phyloP scores from a whole-genome alignment of 2,113 vertebrate genomes.

The Sinocyclocheilus rhinocerous region DNA sequence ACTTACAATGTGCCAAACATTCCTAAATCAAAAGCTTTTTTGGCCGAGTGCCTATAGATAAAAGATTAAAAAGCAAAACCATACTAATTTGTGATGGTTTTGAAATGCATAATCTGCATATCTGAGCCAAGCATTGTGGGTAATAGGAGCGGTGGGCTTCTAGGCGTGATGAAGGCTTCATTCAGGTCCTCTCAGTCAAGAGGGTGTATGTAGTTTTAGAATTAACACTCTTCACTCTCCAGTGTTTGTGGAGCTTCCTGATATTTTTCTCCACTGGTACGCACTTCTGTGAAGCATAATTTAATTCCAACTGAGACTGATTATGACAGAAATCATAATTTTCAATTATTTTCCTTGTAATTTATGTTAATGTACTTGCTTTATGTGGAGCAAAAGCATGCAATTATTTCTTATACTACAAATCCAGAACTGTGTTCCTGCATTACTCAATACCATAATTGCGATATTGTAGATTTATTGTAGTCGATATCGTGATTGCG shows the following conservation, averaged over 20 bases:
- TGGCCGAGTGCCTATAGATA: slow-evolving; percentile 25
- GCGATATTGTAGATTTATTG: neutral
- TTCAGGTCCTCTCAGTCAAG: neutral
- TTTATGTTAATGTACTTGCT: neutral
- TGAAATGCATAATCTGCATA: slow-evolving; percentile 16
- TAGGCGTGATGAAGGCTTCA: neutral
- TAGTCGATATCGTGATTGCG: neutral
- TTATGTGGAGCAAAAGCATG: neutral
- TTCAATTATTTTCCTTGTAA: neutral
- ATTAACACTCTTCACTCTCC: neutral
- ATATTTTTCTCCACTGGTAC: too few species aligned
- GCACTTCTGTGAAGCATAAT: neutral
- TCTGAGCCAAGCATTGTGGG: neutral
- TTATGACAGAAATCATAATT: too few species aligned
- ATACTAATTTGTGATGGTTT: slow-evolving; percentile 24
- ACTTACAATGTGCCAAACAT: slow-evolving; percentile 2
- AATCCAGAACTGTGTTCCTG: neutral
- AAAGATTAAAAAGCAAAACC: slow-evolving; percentile 38
- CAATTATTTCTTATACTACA: neutral
- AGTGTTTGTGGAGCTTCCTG: too few species aligned
- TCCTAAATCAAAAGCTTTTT: slow-evolving; percentile 31
- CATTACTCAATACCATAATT: neutral
- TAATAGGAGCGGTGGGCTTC: neutral
- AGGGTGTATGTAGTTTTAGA: neutral
- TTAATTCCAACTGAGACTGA: neutral